These are phyloP conservation scores for Nesoenas mayeri DNA, from an alignment of 2,113 vertebrate genomes.

Conservation along the genomic window DNA sequence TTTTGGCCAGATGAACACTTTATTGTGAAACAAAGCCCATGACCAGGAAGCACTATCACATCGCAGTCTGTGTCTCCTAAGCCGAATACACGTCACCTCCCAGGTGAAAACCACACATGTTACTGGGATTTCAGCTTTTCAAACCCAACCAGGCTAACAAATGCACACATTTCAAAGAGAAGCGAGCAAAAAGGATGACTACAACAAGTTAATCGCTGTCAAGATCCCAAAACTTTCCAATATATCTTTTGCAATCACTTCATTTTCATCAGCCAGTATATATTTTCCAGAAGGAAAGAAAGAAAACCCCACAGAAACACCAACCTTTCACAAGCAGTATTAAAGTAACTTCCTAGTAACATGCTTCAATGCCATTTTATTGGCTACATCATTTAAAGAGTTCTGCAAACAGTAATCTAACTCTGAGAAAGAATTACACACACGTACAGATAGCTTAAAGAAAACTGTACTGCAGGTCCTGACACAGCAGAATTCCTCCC, in stretches of 20 bases:
- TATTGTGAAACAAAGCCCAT: background rate
- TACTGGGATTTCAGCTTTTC: background rate
- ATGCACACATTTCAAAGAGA: background rate
- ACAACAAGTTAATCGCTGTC: background rate
- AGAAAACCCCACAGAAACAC: background rate
- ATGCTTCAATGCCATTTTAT: background rate
- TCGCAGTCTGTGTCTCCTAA: background rate
- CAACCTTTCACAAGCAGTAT: background rate
- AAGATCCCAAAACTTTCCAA: background rate
- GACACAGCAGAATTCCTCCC: background rate
- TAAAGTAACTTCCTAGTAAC: background rate
- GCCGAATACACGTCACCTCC: background rate
- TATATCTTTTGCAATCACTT: background rate
- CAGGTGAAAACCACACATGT: background rate
- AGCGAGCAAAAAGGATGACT: background rate
- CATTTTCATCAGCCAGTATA: background rate
- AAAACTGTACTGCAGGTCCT: background rate
- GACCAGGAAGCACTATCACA: background rate
- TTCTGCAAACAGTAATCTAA: background rate
- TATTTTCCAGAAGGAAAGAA: background rate
- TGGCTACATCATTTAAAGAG: background rate
- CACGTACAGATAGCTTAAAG: background rate
- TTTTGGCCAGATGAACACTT: background rate
- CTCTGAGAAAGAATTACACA: background rate
- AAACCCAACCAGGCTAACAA: background rate